phyloP scores from a whole-genome alignment of 2,113 vertebrate species.

The Alligator sinensis region DNA sequence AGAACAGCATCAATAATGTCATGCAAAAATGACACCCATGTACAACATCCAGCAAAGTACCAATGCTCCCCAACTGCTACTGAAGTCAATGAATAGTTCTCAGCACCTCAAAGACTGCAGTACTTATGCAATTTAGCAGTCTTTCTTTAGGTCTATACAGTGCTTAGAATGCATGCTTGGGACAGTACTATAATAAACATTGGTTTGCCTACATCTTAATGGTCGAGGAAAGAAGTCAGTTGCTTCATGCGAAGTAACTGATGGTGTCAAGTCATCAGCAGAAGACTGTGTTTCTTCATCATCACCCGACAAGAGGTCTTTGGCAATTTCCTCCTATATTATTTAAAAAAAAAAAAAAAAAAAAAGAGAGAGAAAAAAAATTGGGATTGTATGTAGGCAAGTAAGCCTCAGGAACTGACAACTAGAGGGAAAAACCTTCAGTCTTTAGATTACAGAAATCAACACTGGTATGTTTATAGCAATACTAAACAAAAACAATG shows the following conservation, averaged over 20 bases:
- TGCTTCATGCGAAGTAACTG: slow-evolving; percentile 95
- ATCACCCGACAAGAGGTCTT: slow-evolving; percentile 97
- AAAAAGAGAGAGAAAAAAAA: neutral
- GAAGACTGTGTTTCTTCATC: slow-evolving; percentile 99
- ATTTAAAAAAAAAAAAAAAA: slow-evolving; percentile 20
- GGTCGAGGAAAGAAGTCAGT: slow-evolving; percentile 97
- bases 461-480: too few species aligned
- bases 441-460: too few species aligned
- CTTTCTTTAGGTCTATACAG: neutral
- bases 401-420: neutral
- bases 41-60: neutral
- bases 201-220: slow-evolving; percentile 89
- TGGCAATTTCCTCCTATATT: slow-evolving; percentile 95
- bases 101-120: neutral
- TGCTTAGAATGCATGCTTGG: neutral
- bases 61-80: neutral
- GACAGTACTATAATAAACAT: neutral
- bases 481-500: neutral
- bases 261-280: slow-evolving; percentile 97
- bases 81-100: neutral
- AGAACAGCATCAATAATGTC: neutral
- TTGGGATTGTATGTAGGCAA: neutral
- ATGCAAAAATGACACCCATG: neutral
- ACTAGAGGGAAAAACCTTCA: too few species aligned
- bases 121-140: neutral